Conservation (phyloP, 2,888 invertebrate species). For the Zootermopsis nevadensis region DNA sequence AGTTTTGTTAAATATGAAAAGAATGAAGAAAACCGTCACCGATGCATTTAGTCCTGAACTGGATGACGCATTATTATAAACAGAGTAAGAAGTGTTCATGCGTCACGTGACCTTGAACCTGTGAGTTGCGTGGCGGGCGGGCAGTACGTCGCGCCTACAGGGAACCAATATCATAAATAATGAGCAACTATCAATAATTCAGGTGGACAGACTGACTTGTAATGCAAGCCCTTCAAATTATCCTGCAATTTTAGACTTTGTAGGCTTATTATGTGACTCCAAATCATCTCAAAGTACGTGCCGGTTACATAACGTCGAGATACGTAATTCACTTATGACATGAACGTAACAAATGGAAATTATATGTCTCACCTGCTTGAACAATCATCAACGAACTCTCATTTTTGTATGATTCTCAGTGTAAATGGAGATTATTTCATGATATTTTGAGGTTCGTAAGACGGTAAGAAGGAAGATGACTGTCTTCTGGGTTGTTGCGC, state of each 20-base stretch:
- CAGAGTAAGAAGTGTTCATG: not conserved
- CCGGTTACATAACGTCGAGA: not conserved
- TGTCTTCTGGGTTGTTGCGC: no score
- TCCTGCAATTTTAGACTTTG: not conserved
- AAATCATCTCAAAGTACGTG: not conserved
- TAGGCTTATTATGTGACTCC: not conserved
- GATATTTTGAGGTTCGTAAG: no score
- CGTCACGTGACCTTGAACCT: not conserved
- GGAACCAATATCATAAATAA: not conserved
- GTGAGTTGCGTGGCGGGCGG: not conserved
- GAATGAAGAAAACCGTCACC: no score
- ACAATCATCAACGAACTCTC: no score
- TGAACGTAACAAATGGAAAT: no score
- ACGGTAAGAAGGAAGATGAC: no score
- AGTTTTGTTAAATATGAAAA: no score
- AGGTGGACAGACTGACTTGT: not conserved
- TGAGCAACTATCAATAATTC: not conserved
- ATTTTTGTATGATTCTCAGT: no score
- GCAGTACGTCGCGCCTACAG: not conserved
- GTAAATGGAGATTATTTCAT: no score
- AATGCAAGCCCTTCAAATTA: slow-evolving; percentile 7
- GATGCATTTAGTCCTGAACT: no score
- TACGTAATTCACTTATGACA: not conserved
- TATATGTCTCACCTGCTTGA: no score
- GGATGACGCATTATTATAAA: no score